Conservation (phyloP, 2,113 vertebrate genomes). For the Ranitomeya imitator region DNA sequence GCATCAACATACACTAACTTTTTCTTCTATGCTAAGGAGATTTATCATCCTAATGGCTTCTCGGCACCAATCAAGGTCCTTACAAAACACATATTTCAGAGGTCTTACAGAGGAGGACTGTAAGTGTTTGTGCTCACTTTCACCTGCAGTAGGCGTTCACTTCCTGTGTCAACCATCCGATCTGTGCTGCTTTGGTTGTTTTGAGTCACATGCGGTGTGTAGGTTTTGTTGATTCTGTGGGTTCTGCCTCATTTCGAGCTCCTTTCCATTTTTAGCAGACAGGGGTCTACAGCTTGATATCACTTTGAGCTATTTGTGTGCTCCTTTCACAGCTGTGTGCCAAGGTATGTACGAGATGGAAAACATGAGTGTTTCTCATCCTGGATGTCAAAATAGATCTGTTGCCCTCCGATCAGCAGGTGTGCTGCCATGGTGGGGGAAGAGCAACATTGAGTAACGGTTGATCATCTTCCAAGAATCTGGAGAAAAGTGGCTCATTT, state of each 20-base stretch:
- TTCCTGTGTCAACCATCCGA: slow-evolving; percentile 26
- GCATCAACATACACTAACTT: background rate
- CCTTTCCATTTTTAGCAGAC: slow-evolving; percentile 31
- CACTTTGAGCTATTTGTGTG: slow-evolving; percentile 17
- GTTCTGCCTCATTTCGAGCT: slow-evolving; percentile 19
- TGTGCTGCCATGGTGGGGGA: background rate
- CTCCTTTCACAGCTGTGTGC: background rate
- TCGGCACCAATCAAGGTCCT: too few relatives aligned
- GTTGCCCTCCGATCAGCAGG: background rate
- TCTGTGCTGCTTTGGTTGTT: background rate
- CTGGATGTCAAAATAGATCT: background rate
- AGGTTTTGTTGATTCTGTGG: slow-evolving; percentile 26
- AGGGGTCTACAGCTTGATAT: background rate
- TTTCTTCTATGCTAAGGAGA: too few relatives aligned
- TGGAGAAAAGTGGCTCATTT: background rate
- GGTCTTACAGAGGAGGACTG: background rate
- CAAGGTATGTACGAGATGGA: slow-evolving; percentile 11
- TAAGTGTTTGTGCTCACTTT: background rate
- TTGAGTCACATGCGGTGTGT: slow-evolving; percentile 30
- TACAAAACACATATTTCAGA: background rate
- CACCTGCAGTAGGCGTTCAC: slow-evolving; percentile 6
- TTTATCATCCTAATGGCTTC: too few relatives aligned
- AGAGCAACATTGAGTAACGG: background rate
- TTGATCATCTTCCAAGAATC: background rate
- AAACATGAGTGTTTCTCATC: slow-evolving; percentile 18